Conservation (phyloP, 2,888 invertebrate genomes). For the Sclerodermus sp. region DNA sequence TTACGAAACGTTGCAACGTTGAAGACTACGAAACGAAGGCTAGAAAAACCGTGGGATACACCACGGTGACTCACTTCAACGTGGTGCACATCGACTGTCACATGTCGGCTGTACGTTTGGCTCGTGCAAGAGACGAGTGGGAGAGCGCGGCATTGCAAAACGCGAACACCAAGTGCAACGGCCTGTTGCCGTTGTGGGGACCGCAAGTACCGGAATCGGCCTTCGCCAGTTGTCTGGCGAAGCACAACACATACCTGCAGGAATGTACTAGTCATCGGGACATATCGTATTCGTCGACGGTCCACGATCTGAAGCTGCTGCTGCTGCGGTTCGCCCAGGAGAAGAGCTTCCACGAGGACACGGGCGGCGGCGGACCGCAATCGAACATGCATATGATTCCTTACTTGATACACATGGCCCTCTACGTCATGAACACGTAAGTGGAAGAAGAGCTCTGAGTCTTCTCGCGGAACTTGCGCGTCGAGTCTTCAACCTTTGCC, state of each 20-base stretch:
- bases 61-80: conserved; percentile 97
- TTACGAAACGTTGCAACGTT: conserved; percentile 90
- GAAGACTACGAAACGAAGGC: conserved; percentile 91
- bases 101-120: conserved; percentile 87
- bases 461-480: too few relatives aligned
- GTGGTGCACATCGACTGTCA: conserved; percentile 98
- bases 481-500: too few relatives aligned
- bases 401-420: conserved; percentile 89
- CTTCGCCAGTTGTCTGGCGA: conserved; percentile 89
- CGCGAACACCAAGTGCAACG: conserved; percentile 97
- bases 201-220: conserved; percentile 91
- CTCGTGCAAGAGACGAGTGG: conserved; percentile 84
- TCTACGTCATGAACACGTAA: conserved; percentile 89
- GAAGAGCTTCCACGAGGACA: conserved; percentile 95
- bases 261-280: conserved; percentile 75
- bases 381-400: conserved; percentile 97
- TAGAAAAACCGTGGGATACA: conserved; percentile 85
- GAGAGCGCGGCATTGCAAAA: conserved; percentile 97
- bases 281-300: conserved; percentile 77
- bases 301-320: conserved; percentile 91
- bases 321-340: conserved; percentile 89
- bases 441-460: conserved; percentile 44
- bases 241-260: conserved; percentile 85
- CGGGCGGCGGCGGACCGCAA: conserved; percentile 94
- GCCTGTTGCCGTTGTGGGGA: conserved; percentile 94